A percentile compares a stretch with the other conserved stretches of the same genome.
Conservation (phyloP, 1,140 invertebrate species). For the Ooceraea biroi region DNA sequence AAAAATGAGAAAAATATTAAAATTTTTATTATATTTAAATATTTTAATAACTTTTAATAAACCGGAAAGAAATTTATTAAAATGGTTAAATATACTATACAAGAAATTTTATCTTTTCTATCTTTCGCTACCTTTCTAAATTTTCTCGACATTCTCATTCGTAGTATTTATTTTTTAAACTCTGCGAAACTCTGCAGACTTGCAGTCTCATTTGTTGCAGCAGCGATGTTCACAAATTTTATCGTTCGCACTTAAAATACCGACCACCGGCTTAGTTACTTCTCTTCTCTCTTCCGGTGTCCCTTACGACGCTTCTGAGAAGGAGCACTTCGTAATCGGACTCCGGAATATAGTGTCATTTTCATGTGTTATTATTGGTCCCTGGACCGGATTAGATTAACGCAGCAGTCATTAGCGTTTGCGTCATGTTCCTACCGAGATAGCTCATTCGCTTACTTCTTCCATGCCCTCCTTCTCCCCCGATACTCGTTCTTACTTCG, state of each 20-base stretch:
- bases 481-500: constrained; percentile 24
- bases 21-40: no score
- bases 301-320: constrained; percentile 27
- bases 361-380: constrained; percentile 74
- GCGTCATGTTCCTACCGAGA: constrained; percentile 66
- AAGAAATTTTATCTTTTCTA: no score
- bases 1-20: background rate
- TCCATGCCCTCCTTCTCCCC: background rate
- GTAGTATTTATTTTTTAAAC: background rate
- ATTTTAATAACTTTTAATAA: no score
- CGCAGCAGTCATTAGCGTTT: constrained; percentile 74
- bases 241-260: background rate
- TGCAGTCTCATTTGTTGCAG: background rate
- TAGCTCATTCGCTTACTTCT: constrained; percentile 32
- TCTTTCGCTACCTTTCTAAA: no score
- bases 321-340: constrained; percentile 45
- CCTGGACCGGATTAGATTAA: constrained; percentile 74
- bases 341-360: constrained; percentile 68
- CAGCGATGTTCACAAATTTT: background rate
- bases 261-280: background rate
- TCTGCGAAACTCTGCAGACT: background rate
- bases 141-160: no score
- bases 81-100: no score
- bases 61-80: no score
- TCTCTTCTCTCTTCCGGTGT: constrained; percentile 48